These are phyloP conservation scores for Antedon mediterranea DNA, from an alignment of 53 echinoderm and acorn worm genomes.

Conservation along the genomic window DNA sequence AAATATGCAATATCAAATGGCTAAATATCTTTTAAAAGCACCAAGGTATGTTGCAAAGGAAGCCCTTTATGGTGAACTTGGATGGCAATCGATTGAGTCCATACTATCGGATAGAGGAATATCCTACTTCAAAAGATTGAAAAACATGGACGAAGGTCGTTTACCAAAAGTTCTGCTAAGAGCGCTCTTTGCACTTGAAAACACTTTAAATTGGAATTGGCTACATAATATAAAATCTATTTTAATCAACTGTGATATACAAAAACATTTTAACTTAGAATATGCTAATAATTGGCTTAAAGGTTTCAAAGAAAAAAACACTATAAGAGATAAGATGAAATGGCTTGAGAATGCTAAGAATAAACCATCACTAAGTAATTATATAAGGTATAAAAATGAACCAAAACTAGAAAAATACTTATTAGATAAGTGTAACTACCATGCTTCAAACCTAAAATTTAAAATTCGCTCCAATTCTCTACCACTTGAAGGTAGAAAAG, in stretches of 20 bases:
- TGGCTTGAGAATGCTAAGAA: background rate
- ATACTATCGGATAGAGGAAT: background rate
- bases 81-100: background rate
- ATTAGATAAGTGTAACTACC: background rate
- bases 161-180: background rate
- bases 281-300: background rate
- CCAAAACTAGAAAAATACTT: background rate
- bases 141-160: background rate
- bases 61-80: background rate
- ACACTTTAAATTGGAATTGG: background rate
- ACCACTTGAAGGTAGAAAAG: background rate
- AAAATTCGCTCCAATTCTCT: background rate
- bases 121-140: background rate
- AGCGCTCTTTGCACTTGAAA: background rate
- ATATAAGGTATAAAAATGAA: background rate
- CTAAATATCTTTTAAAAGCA: background rate
- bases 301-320: background rate
- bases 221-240: background rate
- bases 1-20: background rate
- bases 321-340: background rate
- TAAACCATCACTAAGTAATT: background rate
- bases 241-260: background rate
- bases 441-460: background rate
- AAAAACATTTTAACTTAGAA: background rate
- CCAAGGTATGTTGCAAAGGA: background rate